phyloP scores from a whole-genome alignment of 2,797 vertebrate species.

The Sebastes aleutianus region DNA sequence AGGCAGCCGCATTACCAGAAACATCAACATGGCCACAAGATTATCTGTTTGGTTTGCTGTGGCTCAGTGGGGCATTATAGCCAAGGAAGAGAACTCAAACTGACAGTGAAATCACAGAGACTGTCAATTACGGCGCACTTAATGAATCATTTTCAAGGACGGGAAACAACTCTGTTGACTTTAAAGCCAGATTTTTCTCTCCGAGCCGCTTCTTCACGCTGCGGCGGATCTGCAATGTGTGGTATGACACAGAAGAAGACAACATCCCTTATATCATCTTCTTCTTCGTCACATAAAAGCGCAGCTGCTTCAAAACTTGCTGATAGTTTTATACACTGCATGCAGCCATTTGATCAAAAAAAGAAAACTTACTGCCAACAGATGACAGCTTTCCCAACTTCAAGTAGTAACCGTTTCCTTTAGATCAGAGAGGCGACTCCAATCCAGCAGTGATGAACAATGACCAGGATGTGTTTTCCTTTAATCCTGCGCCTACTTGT shows the following conservation, averaged over 20 bases:
- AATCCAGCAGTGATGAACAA: constrained; percentile 53
- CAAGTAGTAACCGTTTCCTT: constrained; percentile 21
- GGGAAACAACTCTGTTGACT: constrained; percentile 29
- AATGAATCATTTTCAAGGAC: constrained; percentile 55
- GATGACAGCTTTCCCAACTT: constrained; percentile 16
- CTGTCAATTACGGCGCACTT: constrained; percentile 47
- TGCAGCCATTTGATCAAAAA: constrained; percentile 2
- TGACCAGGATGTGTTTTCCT: constrained; percentile 56
- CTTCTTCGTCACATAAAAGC: constrained; percentile 9
- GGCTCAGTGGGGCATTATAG: constrained; percentile 26
- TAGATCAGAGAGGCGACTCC: constrained; percentile 30
- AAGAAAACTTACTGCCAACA: constrained; percentile 30
- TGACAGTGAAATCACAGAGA: constrained; percentile 52
- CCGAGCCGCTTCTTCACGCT: constrained; percentile 14
- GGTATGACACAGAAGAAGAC: constrained; percentile 21
- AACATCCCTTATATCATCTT: constrained; percentile 5
- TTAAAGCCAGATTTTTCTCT: constrained; percentile 29
- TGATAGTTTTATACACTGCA: background rate
- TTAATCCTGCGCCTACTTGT: constrained; percentile 37
- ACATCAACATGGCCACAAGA: constrained; percentile 49
- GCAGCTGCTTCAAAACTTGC: background rate
- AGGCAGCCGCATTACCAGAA: constrained; percentile 26
- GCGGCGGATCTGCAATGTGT: constrained; percentile 10
- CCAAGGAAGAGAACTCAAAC: constrained; percentile 24
- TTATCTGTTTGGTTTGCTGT: constrained; percentile 46